Evolutionary conservation across 2,797 vertebrate genomes (phyloP), one percentile per base, ranked within the genome.

Genomic region (Hybognathus amarus): DNA sequence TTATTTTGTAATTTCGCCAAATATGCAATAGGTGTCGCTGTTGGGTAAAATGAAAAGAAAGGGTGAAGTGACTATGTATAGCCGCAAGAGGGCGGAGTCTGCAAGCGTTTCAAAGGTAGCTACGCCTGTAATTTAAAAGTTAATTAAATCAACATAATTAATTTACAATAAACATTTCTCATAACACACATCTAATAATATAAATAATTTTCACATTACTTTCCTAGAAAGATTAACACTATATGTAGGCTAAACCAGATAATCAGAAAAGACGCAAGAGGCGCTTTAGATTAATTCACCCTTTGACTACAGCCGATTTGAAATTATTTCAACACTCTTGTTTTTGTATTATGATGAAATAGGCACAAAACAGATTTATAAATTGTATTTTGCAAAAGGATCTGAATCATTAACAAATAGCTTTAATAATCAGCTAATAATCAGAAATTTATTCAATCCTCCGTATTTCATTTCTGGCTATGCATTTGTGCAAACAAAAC

Each of bases 401-500:
- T 40, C 47, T 33, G 69, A 83, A 54, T 40, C 75, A 75, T 66
- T 82, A n/a, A 50, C 54, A 80, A 63, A 79, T 59, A 54, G 82
- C 69, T 77, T 64, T 63, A 81, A 82, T 81, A 82, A 24, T 73
- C 50, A 54, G 38, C 77, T 69, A n/a, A n/a, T n/a, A n/a, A n/a
- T n/a, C n/a, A 82, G 82, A 79, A 85, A 86, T 67, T 5, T 33
- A 73, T 70, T 52, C 71, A 79, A 76, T 80, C 64, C 64, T 64
- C 45, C 64, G 74, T 77, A 20, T 22, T n/a, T 50, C 64, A 50
- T 40, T 77, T 68, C 59, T 66, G 38, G 22, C 47, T 22, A 18
- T 74, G 27, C 73, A 36, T 77, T 63, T 71, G 64, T 75, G 36
- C 20, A 36, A 76, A 18, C 22, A 27, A 40, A 61, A 61, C 15